Percentiles rank a stretch among this genome's conserved stretches.
These are phyloP conservation scores for Decapterus maruadsi DNA, from an alignment of 2,797 vertebrate genomes.

Conservation along the genomic window DNA sequence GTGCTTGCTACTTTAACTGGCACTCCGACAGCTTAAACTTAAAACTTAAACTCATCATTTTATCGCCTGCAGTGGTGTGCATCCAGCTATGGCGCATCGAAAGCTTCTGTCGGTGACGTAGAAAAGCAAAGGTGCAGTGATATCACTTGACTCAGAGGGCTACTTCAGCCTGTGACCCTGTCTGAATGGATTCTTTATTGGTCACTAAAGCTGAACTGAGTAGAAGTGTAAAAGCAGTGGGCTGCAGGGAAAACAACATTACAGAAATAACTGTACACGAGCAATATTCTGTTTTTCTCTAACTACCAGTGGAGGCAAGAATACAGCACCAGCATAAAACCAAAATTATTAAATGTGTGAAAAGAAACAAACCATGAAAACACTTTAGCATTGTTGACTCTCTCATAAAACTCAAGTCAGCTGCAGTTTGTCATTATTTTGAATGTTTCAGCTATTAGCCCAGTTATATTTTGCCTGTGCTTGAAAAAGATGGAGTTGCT, in stretches of 20 bases:
- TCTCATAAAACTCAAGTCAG: background rate
- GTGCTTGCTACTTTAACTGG: background rate
- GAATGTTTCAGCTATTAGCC: background rate
- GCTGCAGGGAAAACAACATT: constrained; percentile 7
- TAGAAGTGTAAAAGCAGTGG: background rate
- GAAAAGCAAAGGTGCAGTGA: background rate
- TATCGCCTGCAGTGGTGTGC: constrained; percentile 5
- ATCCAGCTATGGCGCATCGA: background rate
- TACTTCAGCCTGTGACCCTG: background rate
- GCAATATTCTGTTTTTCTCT: background rate
- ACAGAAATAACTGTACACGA: background rate
- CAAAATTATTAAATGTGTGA: background rate
- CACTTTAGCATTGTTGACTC: background rate
- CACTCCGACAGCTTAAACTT: background rate
- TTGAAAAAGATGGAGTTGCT: background rate
- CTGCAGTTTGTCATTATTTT: constrained; percentile 4
- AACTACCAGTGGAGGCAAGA: background rate
- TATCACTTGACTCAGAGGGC: constrained; percentile 14
- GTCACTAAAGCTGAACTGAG: background rate
- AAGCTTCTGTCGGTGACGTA: background rate
- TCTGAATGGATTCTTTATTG: background rate
- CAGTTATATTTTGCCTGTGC: background rate
- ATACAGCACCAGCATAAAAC: background rate
- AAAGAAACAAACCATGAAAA: constrained; percentile 17
- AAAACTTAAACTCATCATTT: background rate